A percentile compares a stretch with the other conserved stretches of the same genome.
phyloP scores from a whole-genome alignment of 2,113 vertebrate genomes.

The Forbesichthys agassizii region DNA sequence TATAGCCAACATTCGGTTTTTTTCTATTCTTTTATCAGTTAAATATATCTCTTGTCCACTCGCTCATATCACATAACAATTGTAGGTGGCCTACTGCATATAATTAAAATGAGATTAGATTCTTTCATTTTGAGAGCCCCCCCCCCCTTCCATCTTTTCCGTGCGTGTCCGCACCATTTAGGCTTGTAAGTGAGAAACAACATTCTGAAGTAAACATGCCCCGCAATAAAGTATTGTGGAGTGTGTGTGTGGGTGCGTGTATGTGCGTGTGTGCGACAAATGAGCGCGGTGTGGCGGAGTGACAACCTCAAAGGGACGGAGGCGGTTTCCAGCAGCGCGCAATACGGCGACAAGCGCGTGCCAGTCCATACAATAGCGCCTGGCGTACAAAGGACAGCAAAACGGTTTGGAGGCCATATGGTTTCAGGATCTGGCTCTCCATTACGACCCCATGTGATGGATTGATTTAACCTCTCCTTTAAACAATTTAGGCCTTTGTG shows the following conservation, averaged over 20 bases:
- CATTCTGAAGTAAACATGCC: too few relatives aligned
- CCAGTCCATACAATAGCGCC: slow-evolving; percentile 29
- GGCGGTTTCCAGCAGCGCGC: slow-evolving; percentile 86
- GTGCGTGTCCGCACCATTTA: too few relatives aligned
- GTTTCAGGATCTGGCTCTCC: slow-evolving; percentile 92
- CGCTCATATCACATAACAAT: too few relatives aligned
- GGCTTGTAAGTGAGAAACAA: too few relatives aligned
- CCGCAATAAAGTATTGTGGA: too few relatives aligned
- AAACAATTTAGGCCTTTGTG: slow-evolving; percentile 77
- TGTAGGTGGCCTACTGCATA: too few relatives aligned
- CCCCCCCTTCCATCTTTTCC: too few relatives aligned
- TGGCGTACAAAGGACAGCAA: slow-evolving; percentile 80
- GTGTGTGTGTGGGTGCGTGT: slow-evolving; percentile 52
- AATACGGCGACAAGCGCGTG: slow-evolving; percentile 86
- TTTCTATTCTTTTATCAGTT: slow-evolving; percentile 20
- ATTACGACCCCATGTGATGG: slow-evolving; percentile 97
- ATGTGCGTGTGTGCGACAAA: slow-evolving; percentile 91
- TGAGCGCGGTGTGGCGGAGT: slow-evolving; percentile 87
- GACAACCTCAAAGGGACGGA: slow-evolving; percentile 89
- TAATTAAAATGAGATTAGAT: too few relatives aligned
- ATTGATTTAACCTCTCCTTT: slow-evolving; percentile 88
- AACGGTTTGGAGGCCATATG: slow-evolving; percentile 93
- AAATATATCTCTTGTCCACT: slow-evolving; percentile 61
- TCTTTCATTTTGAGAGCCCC: too few relatives aligned
- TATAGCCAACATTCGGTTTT: slow-evolving; percentile 6